A percentile compares a stretch with the other conserved stretches of the same genome.
Conservation (phyloP, 2,113 vertebrate genomes). For the Muntiacus reevesi region DNA sequence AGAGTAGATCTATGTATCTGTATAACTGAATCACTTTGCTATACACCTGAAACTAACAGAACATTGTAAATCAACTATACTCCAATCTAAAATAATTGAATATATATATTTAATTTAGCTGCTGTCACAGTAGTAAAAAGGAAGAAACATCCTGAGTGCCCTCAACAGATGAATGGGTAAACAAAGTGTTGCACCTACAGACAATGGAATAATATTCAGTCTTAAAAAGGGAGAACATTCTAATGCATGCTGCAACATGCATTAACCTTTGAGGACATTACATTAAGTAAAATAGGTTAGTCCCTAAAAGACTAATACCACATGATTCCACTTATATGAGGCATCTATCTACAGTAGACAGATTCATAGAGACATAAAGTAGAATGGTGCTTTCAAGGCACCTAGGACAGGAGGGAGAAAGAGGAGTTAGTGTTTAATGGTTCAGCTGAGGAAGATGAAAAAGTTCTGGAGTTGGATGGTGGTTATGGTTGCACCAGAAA, state of each 20-base stretch:
- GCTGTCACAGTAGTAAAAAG: background rate
- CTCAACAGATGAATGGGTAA: background rate
- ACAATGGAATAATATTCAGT: background rate
- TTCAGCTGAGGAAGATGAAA: background rate
- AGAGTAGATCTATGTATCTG: background rate
- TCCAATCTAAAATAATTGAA: background rate
- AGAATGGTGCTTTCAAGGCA: background rate
- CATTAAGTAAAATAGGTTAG: background rate
- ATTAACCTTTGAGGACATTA: background rate
- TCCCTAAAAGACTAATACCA: background rate
- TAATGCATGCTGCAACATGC: background rate
- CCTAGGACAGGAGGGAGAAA: accelerated
- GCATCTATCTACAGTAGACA: background rate
- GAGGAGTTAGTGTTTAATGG: background rate
- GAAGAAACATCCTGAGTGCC: background rate
- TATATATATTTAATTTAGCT: background rate
- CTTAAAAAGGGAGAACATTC: background rate
- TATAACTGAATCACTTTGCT: background rate
- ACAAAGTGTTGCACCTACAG: background rate
- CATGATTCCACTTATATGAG: background rate
- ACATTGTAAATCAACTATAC: background rate
- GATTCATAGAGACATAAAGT: background rate
- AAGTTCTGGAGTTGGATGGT: background rate
- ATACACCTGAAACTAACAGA: background rate
- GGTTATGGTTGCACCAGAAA: background rate